These are phyloP conservation scores for Coelopa frigida DNA, from an alignment of 1,140 invertebrate species.

Conservation along the genomic window DNA sequence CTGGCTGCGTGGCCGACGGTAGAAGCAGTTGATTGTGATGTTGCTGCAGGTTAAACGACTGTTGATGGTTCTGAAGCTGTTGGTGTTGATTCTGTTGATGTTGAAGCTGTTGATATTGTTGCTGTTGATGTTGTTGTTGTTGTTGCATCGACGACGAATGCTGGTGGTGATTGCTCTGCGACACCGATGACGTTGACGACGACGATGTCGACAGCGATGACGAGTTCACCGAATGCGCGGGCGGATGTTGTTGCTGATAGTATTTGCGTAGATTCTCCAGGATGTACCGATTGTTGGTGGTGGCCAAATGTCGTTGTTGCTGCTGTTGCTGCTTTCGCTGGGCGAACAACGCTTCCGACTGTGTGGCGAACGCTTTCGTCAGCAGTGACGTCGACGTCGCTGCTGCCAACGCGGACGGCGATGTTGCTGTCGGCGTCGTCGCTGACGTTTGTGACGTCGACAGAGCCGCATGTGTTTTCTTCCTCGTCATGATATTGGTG, in stretches of 20 bases:
- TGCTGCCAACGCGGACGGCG: slow-evolving; percentile 6
- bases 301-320: not conserved
- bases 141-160: too few species aligned
- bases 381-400: not conserved
- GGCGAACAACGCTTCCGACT: not conserved
- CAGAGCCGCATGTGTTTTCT: too few species aligned
- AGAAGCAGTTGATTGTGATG: slow-evolving; percentile 12
- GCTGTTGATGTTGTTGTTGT: slow-evolving; percentile 20
- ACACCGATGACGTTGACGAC: slow-evolving; percentile 40
- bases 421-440: too few species aligned
- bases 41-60: slow-evolving; percentile 10
- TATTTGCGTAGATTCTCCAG: slow-evolving; percentile 40
- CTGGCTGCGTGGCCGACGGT: not conserved
- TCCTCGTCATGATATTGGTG: too few species aligned
- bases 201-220: slow-evolving; percentile 40
- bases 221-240: slow-evolving; percentile 36
- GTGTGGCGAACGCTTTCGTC: not conserved
- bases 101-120: slow-evolving; percentile 5
- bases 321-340: not conserved
- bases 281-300: slow-evolving; percentile 31
- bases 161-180: slow-evolving; percentile 22
- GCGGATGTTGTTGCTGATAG: slow-evolving; percentile 35
- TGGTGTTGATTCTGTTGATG: slow-evolving; percentile 17
- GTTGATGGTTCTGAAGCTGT: slow-evolving; percentile 18
- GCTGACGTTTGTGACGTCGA: too few species aligned